Percentiles rank a stretch among this genome's conserved stretches.
These are phyloP conservation scores for Neotoxoptera formosana DNA, from an alignment of 1,140 invertebrate species.

Conservation along the genomic window DNA sequence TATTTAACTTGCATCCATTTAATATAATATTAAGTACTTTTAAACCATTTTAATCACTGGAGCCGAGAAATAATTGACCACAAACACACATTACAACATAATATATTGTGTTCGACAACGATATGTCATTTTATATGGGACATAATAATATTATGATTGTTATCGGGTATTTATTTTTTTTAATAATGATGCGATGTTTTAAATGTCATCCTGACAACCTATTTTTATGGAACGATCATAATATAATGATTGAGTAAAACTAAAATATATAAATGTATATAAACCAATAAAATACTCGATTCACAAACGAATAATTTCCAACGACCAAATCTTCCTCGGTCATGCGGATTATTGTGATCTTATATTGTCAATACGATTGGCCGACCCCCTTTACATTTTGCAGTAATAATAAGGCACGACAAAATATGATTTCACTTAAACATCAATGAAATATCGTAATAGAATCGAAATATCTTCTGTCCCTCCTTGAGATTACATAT, in stretches of 20 bases:
- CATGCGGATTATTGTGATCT: neutral
- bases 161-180: neutral
- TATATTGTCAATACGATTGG: neutral
- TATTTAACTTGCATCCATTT: too few species aligned
- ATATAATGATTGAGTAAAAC: neutral
- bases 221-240: neutral
- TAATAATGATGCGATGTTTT: neutral
- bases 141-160: too few species aligned
- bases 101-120: too few species aligned
- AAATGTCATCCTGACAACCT: neutral
- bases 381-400: neutral
- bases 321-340: too few species aligned
- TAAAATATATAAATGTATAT: neutral
- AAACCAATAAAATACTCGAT: neutral
- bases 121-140: too few species aligned
- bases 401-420: neutral
- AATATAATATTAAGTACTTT: too few species aligned
- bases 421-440: neutral
- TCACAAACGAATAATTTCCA: neutral
- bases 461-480: neutral
- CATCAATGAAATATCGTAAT: neutral
- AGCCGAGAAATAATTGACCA: too few species aligned
- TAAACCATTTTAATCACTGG: too few species aligned
- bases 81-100: too few species aligned
- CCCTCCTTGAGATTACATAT: neutral